These are phyloP conservation scores for Carassius carassius DNA, from an alignment of 2,113 vertebrate genomes.

Conservation along the genomic window DNA sequence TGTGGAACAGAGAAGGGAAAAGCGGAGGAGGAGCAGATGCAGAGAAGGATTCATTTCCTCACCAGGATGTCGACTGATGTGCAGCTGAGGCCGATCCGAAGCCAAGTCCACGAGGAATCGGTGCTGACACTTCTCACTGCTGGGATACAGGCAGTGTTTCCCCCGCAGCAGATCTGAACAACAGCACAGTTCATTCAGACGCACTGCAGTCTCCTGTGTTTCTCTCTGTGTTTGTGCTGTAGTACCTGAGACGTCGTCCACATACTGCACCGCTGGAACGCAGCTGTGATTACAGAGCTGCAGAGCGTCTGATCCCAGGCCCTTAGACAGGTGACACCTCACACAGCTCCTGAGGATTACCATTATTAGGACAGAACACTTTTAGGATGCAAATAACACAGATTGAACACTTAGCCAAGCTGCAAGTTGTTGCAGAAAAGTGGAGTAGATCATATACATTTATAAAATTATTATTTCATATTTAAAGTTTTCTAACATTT, in stretches of 20 bases:
- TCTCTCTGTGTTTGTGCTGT: not conserved
- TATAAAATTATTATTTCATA: too few species aligned
- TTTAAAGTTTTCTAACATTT: too few species aligned
- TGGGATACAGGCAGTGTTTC: constrained; percentile 72
- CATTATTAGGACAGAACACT: too few species aligned
- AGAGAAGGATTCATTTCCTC: not conserved
- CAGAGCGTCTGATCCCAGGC: constrained; percentile 70
- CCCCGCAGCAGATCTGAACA: constrained; percentile 61
- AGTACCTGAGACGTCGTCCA: constrained; percentile 81
- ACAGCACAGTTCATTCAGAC: constrained; percentile 22
- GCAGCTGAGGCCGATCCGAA: constrained; percentile 65
- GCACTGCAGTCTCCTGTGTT: not conserved
- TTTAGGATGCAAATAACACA: too few species aligned
- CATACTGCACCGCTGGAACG: constrained; percentile 73
- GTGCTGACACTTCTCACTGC: constrained; percentile 69
- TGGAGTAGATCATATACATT: too few species aligned
- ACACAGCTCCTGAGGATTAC: constrained; percentile 80
- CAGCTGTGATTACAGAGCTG: constrained; percentile 84
- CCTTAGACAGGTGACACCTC: constrained; percentile 81
- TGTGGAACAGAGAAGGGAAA: not conserved
- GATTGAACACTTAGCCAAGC: too few species aligned
- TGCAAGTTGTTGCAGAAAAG: too few species aligned
- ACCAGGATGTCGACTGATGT: constrained; percentile 74
- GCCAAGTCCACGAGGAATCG: constrained; percentile 67
- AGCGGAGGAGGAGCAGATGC: not conserved